Base-by-base conservation (phyloP, 2,113 vertebrate genomes). In the Lampris incognitus region DNA sequence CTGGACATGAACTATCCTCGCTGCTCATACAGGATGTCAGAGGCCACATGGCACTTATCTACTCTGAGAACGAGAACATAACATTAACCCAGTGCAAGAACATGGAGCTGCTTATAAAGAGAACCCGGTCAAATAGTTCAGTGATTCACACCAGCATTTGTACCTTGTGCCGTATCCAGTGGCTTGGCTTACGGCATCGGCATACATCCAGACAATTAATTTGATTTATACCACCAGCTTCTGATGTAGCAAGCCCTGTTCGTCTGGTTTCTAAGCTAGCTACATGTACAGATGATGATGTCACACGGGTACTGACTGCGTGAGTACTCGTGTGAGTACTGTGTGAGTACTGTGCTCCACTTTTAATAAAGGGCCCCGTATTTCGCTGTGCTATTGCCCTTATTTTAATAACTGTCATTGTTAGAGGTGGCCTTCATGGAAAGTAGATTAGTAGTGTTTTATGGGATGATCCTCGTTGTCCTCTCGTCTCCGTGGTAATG, bases 401-500 rank as follows among this genome's bases (percentile, higher is more conserved):
- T 66, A 48, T 83, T 82, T 90, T 68, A 24, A 52, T 38, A 55
- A 67, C 75, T 80, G 82, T 82, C 40, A 44, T 83, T 79, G 58
- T 70, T 85, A 68, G 77, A 82, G 70, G 81, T 83, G 83, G 57
- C 75, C 66, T 82, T 82, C 52, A 86, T 91, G 83, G 81, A 81
- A 87, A 54, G 66, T 86, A 52, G 39, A 66, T 65, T 73, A 74
- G 79, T 36, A 55, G 70, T 68, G 46, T 76, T 84, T 85, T 73
- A 76, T 75, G 75, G 80, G 79, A 66, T 88, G 40, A 78, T 78
- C 67, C 50, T 78, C 46, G 41, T 62, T 72, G 76, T 77, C 84
- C 83, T 56, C 63, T 51, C 81, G 81, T 85, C 80, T 68, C 76
- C 55, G 37, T 54, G 52, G 60, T 72, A 40, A 77, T 82, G 65